phyloP scores from a whole-genome alignment of 2,797 vertebrate genomes.

The Mastacembelus armatus region DNA sequence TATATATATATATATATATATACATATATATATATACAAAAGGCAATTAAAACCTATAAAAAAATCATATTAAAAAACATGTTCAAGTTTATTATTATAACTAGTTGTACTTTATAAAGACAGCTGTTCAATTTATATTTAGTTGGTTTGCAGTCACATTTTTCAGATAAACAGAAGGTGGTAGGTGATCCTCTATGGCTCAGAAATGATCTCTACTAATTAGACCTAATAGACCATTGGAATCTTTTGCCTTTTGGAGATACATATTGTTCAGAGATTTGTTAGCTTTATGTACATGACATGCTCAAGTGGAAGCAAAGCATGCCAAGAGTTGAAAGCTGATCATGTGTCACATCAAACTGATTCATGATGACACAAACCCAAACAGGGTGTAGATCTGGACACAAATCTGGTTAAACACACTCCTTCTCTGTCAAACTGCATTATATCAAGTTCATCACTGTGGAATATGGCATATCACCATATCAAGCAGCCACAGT shows the following conservation, averaged over 20 bases:
- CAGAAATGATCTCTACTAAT: not conserved
- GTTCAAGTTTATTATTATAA: not conserved
- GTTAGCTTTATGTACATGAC: slow-evolving; percentile 28
- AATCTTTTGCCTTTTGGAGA: not conserved
- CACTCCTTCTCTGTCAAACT: slow-evolving; percentile 76
- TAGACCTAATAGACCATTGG: not conserved
- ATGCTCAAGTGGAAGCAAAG: slow-evolving; percentile 14
- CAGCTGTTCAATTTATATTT: not conserved
- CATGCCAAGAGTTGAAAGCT: slow-evolving; percentile 36
- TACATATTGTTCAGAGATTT: not conserved
- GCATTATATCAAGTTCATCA: slow-evolving; percentile 70
- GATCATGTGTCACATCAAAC: slow-evolving; percentile 66
- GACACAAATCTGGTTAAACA: slow-evolving; percentile 81
- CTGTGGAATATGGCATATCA: slow-evolving; percentile 56
- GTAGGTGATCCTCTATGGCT: not conserved
- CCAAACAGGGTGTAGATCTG: slow-evolving; percentile 77
- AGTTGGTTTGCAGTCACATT: not conserved
- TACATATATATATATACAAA: too few species aligned
- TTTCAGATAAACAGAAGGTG: not conserved
- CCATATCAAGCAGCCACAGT: slow-evolving; percentile 64
- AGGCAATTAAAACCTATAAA: not conserved
- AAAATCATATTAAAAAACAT: too few species aligned
- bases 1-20: too few species aligned
- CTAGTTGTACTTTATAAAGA: too few species aligned
- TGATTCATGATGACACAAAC: slow-evolving; percentile 73